Percentiles rank a stretch among this genome's conserved stretches.
Conservation (phyloP, 1,140 invertebrate genomes). For the Drosophila nigromelanica region DNA sequence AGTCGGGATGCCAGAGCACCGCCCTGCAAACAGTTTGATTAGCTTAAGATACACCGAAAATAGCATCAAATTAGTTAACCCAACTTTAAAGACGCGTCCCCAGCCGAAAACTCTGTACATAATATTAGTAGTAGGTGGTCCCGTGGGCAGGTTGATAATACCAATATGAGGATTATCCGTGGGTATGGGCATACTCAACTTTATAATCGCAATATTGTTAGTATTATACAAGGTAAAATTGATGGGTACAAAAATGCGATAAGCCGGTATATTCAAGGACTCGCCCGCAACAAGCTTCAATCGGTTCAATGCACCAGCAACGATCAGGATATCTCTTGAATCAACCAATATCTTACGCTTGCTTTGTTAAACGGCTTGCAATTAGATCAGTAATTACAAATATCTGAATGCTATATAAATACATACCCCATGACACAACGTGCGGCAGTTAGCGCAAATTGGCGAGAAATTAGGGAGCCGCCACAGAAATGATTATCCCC, state of each 20-base stretch:
- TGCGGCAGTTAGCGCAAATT: constrained; percentile 45
- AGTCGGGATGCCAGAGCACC: constrained; percentile 41
- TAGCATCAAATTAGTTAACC: not conserved
- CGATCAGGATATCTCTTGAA: constrained; percentile 41
- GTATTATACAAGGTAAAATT: constrained; percentile 47
- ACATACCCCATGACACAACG: constrained; percentile 59
- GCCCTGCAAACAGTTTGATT: constrained; percentile 4
- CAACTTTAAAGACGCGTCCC: constrained; percentile 45
- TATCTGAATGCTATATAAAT: constrained; percentile 2
- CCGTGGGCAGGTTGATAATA: constrained; percentile 23
- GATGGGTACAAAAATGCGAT: constrained; percentile 34
- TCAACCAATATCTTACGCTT: constrained; percentile 37
- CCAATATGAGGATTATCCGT: constrained; percentile 19
- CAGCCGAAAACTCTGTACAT: constrained; percentile 55
- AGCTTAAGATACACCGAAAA: not conserved
- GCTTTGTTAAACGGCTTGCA: constrained; percentile 13
- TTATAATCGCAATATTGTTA: constrained; percentile 55
- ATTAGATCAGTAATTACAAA: too few relatives aligned
- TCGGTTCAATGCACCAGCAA: constrained; percentile 47
- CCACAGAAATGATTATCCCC: constrained; percentile 58
- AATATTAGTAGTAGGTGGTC: constrained; percentile 4
- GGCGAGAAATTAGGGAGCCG: constrained; percentile 34
- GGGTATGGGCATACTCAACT: constrained; percentile 17
- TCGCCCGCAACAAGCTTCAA: not conserved
- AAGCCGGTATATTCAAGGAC: constrained; percentile 16